Evolutionary conservation across 2,797 vertebrate genomes (phyloP), one percentile per base, ranked within the genome.

Genomic region (Sebastes umbrosus): DNA sequence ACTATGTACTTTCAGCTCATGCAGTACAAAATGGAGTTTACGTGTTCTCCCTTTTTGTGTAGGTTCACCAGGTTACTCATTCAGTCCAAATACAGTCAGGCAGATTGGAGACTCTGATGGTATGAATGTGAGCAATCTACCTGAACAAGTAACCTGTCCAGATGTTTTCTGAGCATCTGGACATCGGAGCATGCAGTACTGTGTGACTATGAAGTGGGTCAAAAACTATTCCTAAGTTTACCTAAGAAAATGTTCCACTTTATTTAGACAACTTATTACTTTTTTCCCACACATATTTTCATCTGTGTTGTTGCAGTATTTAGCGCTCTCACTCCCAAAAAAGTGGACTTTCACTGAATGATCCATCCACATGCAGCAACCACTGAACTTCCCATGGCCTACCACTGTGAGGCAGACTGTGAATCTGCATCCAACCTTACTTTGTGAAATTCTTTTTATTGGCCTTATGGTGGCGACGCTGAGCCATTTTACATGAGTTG

Each of bases 401-500:
- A 70, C 70, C 43, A 75, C 58, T 64, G 60, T 75, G 46, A 64
- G 60, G 8, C 12, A 66, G n/a, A 3, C 43, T 52, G 5, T 13
- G 9, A 70, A 59, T 22, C n/a, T 65, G 18, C 57, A 22, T 50
- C 39, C 9, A 50, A 1, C 5, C 39, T 63, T 5, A 54, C 14
- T 75, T 9, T 32, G 14, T 82, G 73, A 71, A 72, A 24, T 83
- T 81, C 52, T 16, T 59, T 3, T 25, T 18, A 27, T 8, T 59
- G 34, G 16, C 88, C 91, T 67, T 6, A 63, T 12, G 88, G 22
- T 89, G 93, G 92, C 34, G 76, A 65, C 73, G 83, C 13, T 87
- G 80, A 84, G 79, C 39, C 6, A 12, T 7, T 67, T 16, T 67
- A 36, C 65, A 73, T 43, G 27, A 75, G 43, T 65, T 67, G 16